Percentiles rank a stretch among this genome's conserved stretches.
Evolutionary conservation across 2,113 vertebrate genomes (phyloP).

Genomic region (Lophochroa leadbeateri): DNA sequence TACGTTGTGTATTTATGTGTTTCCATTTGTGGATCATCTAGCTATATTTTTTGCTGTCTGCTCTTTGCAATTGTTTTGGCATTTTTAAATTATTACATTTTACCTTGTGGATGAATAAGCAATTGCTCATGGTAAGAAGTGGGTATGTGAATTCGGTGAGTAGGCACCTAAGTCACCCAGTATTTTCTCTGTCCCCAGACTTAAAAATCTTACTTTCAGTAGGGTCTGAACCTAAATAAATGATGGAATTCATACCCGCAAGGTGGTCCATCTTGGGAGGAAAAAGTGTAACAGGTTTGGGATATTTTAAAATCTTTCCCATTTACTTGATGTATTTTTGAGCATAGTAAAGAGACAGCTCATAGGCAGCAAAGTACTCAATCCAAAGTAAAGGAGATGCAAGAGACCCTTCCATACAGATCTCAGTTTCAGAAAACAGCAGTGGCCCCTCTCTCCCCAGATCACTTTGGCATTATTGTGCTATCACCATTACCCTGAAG

Average conservation of each 20-base stretch:
- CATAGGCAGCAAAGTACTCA: neutral
- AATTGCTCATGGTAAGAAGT: neutral
- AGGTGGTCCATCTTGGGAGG: neutral
- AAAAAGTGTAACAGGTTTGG: neutral
- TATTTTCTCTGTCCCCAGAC: neutral
- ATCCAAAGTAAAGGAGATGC: neutral
- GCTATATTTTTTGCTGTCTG: neutral
- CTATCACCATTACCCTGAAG: neutral
- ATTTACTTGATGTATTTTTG: neutral
- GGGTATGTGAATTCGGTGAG: neutral
- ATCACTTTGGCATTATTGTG: neutral
- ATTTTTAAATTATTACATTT: slow-evolving; percentile 2
- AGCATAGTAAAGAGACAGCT: neutral
- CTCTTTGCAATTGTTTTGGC: neutral
- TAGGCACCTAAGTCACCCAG: neutral
- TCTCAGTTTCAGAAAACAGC: neutral
- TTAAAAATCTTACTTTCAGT: neutral
- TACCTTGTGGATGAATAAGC: neutral
- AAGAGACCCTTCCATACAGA: neutral
- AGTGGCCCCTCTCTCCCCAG: neutral
- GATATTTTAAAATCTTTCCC: neutral
- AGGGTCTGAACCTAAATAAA: neutral
- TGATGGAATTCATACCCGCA: neutral
- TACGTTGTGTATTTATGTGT: neutral
- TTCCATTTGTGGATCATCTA: neutral